Evolutionary conservation across 2,888 invertebrate species (phyloP).

Genomic region (Diogma glabrata): DNA sequence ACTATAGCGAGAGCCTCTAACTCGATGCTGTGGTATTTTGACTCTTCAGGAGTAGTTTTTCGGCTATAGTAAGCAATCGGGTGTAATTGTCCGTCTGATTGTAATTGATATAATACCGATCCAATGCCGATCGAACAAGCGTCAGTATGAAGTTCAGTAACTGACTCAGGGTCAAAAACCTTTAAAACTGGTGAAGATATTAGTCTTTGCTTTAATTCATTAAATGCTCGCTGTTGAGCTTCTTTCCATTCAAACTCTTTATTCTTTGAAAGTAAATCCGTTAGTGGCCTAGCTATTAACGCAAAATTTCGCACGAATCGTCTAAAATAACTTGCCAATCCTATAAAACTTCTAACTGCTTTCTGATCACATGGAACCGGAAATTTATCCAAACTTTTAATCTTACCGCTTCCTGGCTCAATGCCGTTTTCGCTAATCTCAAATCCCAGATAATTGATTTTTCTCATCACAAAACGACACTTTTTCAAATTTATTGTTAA

Average conservation of each 20-base stretch:
- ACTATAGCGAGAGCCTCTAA: conserved; percentile 14
- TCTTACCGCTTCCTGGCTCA: neutral
- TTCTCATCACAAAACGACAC: neutral
- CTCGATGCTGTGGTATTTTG: conserved; percentile 9
- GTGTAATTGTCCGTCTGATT: conserved; percentile 3
- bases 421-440: neutral
- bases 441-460: neutral
- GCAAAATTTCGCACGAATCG: too few species aligned
- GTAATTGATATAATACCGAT: conserved; percentile 5
- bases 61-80: conserved; percentile 7
- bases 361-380: neutral
- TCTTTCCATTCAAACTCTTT: neutral
- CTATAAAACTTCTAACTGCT: conserved; percentile 5
- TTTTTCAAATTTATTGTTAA: neutral
- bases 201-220: conserved; percentile 3
- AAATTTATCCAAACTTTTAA: too few species aligned
- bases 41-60: conserved; percentile 5
- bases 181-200: conserved; percentile 7
- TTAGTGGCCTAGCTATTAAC: neutral
- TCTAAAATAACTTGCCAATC: conserved; percentile 9
- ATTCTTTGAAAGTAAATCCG: conserved; percentile 3
- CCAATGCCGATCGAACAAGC: too few species aligned
- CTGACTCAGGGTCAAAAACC: conserved; percentile 9
- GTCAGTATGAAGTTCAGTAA: conserved; percentile 11
- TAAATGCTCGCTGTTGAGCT: too few species aligned